Base-by-base conservation (phyloP, 1,140 invertebrate species). In the Drosophila serrata region DNA sequence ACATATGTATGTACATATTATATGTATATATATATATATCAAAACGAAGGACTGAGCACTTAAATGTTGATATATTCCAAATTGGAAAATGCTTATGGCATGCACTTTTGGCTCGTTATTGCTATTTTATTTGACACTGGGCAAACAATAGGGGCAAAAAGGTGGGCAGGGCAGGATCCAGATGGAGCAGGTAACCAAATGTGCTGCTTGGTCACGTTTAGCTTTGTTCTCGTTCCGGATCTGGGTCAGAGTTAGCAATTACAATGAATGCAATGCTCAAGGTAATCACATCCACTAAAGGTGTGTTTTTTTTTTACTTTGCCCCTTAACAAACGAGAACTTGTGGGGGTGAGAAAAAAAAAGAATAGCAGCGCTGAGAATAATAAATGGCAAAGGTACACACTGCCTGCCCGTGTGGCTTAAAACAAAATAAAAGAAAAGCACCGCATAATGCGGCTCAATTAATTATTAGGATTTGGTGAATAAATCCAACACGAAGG, bases 181-280 rank as follows among this genome's bases (percentile, higher is more conserved):
- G 40, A 9, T 6, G 40, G 17, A 17, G 17, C 35, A 12, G 46
- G 51, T 39, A 64, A 46, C 24, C 48, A 65, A 82, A 79, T 58
- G 40, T 79, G 61, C 58, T 82, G 67, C 62, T 82, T 82, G 70
- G 79, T 74, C 79, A 82, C 79, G 79, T 78, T 78, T 68, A 49
- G 49, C 57, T 48, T 64, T 61, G 64, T 39, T 65, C 40, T 75
- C 45, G 39, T 37, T 46, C 33, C 27, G 75, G 61, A 82, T 78
- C 76, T 82, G 75, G 74, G 80, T 78, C 79, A 82, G 62, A 79
- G 58, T 82, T 79, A 57, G 72, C 62, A 70, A 81, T 70, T 51
- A 77, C 75, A 81, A 81, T 61, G 61, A 77, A 81, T 74, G 57
- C 58, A 62, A 40, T 49, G 53, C 62, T 68, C 61, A 73, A 79